Base-by-base conservation (phyloP, 2,888 invertebrate species). In the Scaptomyza cyrtandrae region DNA sequence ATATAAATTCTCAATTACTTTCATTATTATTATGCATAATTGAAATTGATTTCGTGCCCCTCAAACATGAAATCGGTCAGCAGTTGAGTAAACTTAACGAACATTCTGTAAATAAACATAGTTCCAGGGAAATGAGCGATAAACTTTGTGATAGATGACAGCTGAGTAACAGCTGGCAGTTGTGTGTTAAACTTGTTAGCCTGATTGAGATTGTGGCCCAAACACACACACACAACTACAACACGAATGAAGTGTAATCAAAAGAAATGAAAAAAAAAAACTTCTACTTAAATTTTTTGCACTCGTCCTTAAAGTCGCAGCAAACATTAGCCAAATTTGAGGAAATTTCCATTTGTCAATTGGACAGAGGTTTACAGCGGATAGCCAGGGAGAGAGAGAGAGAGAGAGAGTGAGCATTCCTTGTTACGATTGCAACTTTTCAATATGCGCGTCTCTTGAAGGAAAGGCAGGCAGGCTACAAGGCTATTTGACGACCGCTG, bases 181-280 rank as follows among this genome's bases (percentile, higher is more conserved):
- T 86, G 86, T 71, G n/a, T n/a, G n/a, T n/a, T n/a, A n/a, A n/a
- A n/a, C n/a, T n/a, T 75, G 78, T 78, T 68, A 68, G 63, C 70
- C 84, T 78, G 82, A 82, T 82, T 82, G 86, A 80, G 84, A 86
- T 69, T 74, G 19, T 68, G 68, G 70, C 49, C 49, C 65, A 43
- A 57, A 55, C 24, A 24, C 24, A 24, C 24, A 24, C 24, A 35
- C 9, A 33, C 24, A 33, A 33, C 24, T 24, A 13, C n/a, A 2
- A 33, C 14, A 27, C 19, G 5, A 24, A 24, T 24, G 5, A 24
- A 24, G 24, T 24, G 24, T 24, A 24, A 24, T 24, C 24, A 24
- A 24, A 24, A n/a, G n/a, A n/a, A n/a, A n/a, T n/a, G 19, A 31
- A 14, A 14, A 19, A 45, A 24, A n/a, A 19, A n/a, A 19, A 9